Percentiles rank a stretch among this genome's conserved stretches.
phyloP scores from a whole-genome alignment of 2,888 invertebrate genomes.

The Gastrophysa polygoni region DNA sequence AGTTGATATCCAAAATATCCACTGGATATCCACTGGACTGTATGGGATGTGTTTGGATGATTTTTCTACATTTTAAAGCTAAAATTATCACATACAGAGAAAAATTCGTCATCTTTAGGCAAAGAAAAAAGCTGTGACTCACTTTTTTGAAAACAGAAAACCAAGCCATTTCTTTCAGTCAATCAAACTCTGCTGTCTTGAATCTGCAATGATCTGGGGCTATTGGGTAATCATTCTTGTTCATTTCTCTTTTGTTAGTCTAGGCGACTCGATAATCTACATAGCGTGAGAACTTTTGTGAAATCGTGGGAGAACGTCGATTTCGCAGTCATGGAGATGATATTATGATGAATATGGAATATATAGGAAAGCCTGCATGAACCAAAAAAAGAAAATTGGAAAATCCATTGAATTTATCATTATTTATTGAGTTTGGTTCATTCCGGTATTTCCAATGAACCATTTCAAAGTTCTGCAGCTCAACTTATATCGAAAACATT shows the following conservation, averaged over 20 bases:
- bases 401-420: too few species aligned
- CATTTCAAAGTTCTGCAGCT: too few species aligned
- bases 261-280: background rate
- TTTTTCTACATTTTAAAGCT: too few species aligned
- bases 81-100: too few species aligned
- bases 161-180: conserved; percentile 25
- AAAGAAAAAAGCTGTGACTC: conserved; percentile 11
- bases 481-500: too few species aligned
- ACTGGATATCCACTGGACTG: too few species aligned
- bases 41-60: too few species aligned
- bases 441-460: too few species aligned
- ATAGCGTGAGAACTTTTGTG: conserved; percentile 16
- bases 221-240: background rate
- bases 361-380: background rate
- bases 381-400: too few species aligned
- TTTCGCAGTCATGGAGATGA: background rate
- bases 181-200: conserved; percentile 20
- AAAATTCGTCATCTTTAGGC: background rate
- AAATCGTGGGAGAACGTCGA: conserved; percentile 22
- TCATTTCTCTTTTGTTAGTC: background rate
- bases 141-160: conserved; percentile 28
- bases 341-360: conserved; percentile 1
- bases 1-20: too few species aligned
- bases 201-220: conserved; percentile 22
- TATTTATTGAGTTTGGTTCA: too few species aligned